Conservation (phyloP, 2,113 vertebrate species). For the Marcusenius ussheri region DNA sequence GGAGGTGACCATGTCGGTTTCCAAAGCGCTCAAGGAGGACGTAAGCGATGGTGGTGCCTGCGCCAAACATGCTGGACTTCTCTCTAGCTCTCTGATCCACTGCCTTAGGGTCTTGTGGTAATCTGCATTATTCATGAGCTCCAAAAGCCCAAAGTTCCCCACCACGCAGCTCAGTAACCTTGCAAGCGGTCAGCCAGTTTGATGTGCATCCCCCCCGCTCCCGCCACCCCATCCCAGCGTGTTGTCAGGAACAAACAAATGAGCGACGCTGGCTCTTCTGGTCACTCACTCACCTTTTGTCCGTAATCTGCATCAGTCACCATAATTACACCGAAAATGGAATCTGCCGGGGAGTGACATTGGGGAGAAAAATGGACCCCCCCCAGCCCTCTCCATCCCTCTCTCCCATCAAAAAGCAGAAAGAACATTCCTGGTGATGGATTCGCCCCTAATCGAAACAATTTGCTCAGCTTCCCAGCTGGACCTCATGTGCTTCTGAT, state of each 20-base stretch:
- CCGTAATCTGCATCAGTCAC: constrained; percentile 71
- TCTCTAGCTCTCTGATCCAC: not conserved
- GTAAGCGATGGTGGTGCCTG: not conserved
- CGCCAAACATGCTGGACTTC: not conserved
- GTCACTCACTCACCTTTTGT: constrained; percentile 69
- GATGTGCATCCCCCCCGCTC: not conserved
- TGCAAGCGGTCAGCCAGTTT: not conserved
- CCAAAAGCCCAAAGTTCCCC: not conserved
- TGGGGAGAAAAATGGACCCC: constrained; percentile 76
- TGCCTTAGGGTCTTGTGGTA: not conserved
- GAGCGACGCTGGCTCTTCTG: constrained; percentile 61
- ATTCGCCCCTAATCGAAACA: constrained; percentile 94
- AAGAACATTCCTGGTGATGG: constrained; percentile 85
- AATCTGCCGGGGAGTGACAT: constrained; percentile 59
- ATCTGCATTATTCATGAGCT: not conserved
- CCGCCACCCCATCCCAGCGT: not conserved
- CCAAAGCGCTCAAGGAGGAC: not conserved
- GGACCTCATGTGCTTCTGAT: constrained; percentile 99
- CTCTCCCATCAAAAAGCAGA: constrained; percentile 54
- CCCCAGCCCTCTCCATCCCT: constrained; percentile 33
- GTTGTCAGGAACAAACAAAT: constrained; percentile 45
- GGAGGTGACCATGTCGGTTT: not conserved
- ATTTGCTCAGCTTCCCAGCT: constrained; percentile 97
- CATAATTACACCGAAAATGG: constrained; percentile 68
- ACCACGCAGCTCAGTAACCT: constrained; percentile 14